Conservation (phyloP, 1,140 invertebrate species). For the Oryctes rhinoceros region DNA sequence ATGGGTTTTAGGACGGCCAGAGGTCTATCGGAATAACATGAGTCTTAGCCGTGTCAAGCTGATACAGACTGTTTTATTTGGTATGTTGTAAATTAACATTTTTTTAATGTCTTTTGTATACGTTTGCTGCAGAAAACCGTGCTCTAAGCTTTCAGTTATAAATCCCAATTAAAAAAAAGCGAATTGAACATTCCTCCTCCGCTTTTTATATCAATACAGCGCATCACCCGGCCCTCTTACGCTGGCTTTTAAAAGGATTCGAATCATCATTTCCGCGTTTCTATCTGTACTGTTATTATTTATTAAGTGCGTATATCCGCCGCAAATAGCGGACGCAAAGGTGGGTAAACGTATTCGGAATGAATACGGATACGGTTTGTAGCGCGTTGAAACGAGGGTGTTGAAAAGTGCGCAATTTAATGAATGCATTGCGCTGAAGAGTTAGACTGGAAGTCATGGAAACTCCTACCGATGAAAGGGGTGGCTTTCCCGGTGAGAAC, state of each 20-base stretch:
- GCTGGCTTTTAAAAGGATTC: neutral
- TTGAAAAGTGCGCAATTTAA: constrained; percentile 33
- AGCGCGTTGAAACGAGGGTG: constrained; percentile 30
- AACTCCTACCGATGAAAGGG: neutral
- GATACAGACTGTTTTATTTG: no score
- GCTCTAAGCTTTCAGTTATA: no score
- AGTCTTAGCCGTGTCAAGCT: neutral
- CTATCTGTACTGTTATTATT: neutral
- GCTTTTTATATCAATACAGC: neutral
- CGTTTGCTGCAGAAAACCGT: no score
- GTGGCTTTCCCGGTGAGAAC: neutral
- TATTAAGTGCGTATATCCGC: neutral
- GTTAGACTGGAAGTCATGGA: neutral
- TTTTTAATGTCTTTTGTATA: no score
- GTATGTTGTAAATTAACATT: no score
- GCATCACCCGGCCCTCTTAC: neutral
- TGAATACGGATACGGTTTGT: neutral
- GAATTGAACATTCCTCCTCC: neutral
- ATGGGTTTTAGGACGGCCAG: neutral
- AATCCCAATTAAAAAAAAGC: no score
- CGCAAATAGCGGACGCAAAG: neutral
- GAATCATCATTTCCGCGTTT: neutral
- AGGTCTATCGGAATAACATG: neutral
- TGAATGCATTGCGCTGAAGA: neutral
- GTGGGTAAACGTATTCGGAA: neutral